phyloP scores from a whole-genome alignment of 2,888 invertebrate species.

The Lasioglossum morio region DNA sequence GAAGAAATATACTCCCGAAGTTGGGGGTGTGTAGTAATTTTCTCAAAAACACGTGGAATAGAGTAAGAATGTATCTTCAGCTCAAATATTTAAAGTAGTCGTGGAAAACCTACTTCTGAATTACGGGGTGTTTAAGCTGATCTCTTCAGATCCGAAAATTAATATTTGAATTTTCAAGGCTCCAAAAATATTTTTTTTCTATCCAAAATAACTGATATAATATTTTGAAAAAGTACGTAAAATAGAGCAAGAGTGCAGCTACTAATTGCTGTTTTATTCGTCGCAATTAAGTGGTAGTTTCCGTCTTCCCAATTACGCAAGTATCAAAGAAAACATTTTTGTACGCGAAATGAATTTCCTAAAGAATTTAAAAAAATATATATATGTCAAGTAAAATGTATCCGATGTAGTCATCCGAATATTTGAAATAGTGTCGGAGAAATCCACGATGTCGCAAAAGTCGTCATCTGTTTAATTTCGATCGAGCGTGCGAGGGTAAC shows the following conservation, averaged over 20 bases:
- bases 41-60: too few relatives aligned
- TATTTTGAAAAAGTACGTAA: not conserved
- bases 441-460: not conserved
- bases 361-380: too few relatives aligned
- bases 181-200: not conserved
- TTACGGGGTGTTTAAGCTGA: not conserved
- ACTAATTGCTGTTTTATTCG: not conserved
- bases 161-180: not conserved
- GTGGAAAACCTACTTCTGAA: not conserved
- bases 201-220: not conserved
- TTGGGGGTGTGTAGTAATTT: not conserved
- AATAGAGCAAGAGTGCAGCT: not conserved
- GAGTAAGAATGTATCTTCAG: not conserved
- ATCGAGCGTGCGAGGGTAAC: conserved; percentile 23
- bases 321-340: too few relatives aligned
- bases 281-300: too few relatives aligned
- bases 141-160: not conserved
- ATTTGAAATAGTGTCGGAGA: not conserved
- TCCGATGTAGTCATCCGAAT: too few relatives aligned
- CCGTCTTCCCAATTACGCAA: too few relatives aligned
- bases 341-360: too few relatives aligned
- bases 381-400: too few relatives aligned
- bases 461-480: not conserved
- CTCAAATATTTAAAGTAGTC: not conserved
- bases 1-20: not conserved